Percentiles rank a stretch among this genome's conserved stretches.
phyloP scores from a whole-genome alignment of 2,888 invertebrate genomes.

The Athalia rosae region DNA sequence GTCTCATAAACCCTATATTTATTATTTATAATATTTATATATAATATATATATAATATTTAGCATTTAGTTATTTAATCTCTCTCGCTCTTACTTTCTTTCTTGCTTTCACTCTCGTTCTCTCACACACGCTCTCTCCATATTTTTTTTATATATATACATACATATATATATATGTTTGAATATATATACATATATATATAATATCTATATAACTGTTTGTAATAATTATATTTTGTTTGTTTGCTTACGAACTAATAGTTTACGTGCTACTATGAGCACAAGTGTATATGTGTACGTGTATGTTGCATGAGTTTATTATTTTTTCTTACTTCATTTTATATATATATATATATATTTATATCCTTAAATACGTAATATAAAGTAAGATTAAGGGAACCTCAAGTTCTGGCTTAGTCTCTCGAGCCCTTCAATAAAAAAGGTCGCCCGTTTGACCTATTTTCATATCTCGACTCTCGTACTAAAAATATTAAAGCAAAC shows the following conservation, averaged over 20 bases:
- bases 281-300: conserved; percentile 60
- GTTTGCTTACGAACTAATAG: conserved; percentile 72
- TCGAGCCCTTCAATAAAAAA: conserved; percentile 27
- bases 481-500: neutral
- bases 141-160: conserved; percentile 15
- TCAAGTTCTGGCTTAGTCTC: conserved; percentile 17
- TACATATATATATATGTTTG: conserved; percentile 48
- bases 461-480: conserved; percentile 14
- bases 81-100: conserved; percentile 53
- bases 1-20: conserved; percentile 73
- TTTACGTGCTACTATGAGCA: conserved; percentile 72
- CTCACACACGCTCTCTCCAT: conserved; percentile 27
- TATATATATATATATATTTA: conserved; percentile 50
- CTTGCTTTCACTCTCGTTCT: conserved; percentile 60
- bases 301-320: conserved; percentile 54
- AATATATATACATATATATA: conserved; percentile 66
- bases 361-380: conserved; percentile 25
- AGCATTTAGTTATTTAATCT: conserved; percentile 71
- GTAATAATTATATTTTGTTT: conserved; percentile 73
- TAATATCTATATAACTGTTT: conserved; percentile 73
- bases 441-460: conserved; percentile 40
- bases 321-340: conserved; percentile 49
- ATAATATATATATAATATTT: conserved; percentile 71
- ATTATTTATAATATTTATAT: conserved; percentile 73
- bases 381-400: conserved; percentile 43